Evolutionary conservation across 1,140 invertebrate species (phyloP).

Genomic region (Tetramorium alpestre): DNA sequence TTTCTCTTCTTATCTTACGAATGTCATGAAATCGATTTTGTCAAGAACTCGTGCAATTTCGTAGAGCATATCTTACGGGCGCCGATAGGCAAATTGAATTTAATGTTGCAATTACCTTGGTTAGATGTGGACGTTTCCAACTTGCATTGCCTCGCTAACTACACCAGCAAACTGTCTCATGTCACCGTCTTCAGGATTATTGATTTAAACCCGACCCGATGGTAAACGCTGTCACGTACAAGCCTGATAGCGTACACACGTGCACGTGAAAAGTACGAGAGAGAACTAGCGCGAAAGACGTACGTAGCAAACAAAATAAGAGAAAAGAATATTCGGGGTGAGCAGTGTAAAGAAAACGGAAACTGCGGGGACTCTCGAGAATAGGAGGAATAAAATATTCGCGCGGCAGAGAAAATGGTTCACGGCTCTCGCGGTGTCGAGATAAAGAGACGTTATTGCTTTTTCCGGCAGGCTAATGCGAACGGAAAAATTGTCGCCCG

Average conservation of each 20-base stretch:
- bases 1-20: conserved; percentile 18
- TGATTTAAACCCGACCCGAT: conserved; percentile 56
- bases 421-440: conserved; percentile 57
- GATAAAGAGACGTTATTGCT: conserved; percentile 66
- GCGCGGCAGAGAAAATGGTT: conserved; percentile 44
- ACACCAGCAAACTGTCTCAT: conserved; percentile 56
- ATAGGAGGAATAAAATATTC: conserved; percentile 61
- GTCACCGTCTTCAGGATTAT: conserved; percentile 57
- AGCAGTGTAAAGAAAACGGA: conserved; percentile 58
- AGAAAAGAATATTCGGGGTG: conserved; percentile 42
- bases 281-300: background rate
- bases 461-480: conserved; percentile 56
- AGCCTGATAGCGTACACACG: conserved; percentile 31
- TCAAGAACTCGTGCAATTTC: conserved; percentile 33
- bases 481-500: conserved; percentile 50
- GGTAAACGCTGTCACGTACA: conserved; percentile 55
- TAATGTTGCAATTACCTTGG: conserved; percentile 57
- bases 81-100: conserved; percentile 56
- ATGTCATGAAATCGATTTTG: conserved; percentile 3
- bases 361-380: conserved; percentile 48
- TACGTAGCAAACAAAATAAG: conserved; percentile 23
- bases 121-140: conserved; percentile 55
- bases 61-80: background rate
- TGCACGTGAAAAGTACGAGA: conserved; percentile 12
- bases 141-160: conserved; percentile 58